Conservation (phyloP, 2,797 vertebrate species). For the Scolopax bukidnonensis region DNA sequence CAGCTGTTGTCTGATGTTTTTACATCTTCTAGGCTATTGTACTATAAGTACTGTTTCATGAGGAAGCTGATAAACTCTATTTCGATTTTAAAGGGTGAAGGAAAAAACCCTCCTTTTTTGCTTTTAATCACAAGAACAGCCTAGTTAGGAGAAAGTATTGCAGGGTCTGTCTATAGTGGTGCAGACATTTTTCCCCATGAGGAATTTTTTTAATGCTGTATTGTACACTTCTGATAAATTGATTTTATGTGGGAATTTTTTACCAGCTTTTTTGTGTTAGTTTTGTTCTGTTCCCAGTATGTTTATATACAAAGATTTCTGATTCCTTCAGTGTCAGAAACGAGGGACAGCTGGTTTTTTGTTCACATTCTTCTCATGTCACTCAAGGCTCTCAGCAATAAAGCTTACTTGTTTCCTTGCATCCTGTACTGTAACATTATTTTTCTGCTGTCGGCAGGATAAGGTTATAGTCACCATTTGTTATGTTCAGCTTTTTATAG, state of each 20-base stretch:
- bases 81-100: background rate
- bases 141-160: background rate
- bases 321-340: background rate
- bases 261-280: background rate
- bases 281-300: background rate
- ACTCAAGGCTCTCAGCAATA: background rate
- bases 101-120: background rate
- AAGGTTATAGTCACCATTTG: background rate
- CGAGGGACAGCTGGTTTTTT: background rate
- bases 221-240: background rate
- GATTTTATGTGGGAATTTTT: background rate
- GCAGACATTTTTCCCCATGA: background rate
- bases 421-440: background rate
- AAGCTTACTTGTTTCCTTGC: background rate
- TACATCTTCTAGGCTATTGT: background rate
- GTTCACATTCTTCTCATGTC: background rate
- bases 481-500: background rate
- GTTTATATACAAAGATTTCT: background rate
- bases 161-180: fast-evolving
- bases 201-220: background rate
- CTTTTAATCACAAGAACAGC: background rate
- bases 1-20: background rate
- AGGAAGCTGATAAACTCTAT: background rate
- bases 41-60: background rate
- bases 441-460: background rate